phyloP scores from a whole-genome alignment of 2,797 vertebrate species.

The Cyprinodon diabolis region DNA sequence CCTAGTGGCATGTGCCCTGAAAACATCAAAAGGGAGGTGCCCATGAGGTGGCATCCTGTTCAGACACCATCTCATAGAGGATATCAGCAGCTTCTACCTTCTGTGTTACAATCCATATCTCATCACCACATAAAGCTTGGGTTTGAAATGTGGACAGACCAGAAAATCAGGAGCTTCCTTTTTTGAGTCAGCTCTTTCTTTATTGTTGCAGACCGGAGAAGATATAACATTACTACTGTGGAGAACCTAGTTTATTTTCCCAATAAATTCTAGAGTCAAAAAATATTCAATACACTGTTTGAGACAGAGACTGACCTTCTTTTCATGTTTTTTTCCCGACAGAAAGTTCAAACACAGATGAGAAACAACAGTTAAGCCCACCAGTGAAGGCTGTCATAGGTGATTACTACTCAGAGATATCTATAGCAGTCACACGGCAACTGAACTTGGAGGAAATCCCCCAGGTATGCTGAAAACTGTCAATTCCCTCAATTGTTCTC shows the following conservation, averaged over 20 bases:
- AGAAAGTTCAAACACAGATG: neutral
- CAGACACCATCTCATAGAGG: too few relatives aligned
- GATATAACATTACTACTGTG: neutral
- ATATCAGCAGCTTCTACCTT: neutral
- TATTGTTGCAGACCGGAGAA: neutral
- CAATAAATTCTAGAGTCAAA: neutral
- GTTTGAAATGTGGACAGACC: neutral
- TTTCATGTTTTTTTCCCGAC: neutral
- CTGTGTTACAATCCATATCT: neutral
- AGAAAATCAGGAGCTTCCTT: neutral
- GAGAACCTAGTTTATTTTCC: neutral
- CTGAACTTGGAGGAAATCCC: slow-evolving; percentile 85
- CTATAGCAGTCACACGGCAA: slow-evolving; percentile 83
- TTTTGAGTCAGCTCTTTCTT: neutral
- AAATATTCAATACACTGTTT: neutral
- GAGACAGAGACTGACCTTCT: neutral
- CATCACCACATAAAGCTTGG: neutral
- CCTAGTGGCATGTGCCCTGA: neutral
- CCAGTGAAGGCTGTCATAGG: slow-evolving; percentile 82
- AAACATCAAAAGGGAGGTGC: neutral
- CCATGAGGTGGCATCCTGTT: too few relatives aligned
- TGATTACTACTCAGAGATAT: slow-evolving; percentile 83
- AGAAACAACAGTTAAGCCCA: slow-evolving; percentile 29
- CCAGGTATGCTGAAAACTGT: slow-evolving; percentile 78
- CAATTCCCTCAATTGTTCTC: neutral